These are phyloP conservation scores for Pachydiplax longipennis DNA, from an alignment of 2,888 invertebrate species.

Conservation along the genomic window DNA sequence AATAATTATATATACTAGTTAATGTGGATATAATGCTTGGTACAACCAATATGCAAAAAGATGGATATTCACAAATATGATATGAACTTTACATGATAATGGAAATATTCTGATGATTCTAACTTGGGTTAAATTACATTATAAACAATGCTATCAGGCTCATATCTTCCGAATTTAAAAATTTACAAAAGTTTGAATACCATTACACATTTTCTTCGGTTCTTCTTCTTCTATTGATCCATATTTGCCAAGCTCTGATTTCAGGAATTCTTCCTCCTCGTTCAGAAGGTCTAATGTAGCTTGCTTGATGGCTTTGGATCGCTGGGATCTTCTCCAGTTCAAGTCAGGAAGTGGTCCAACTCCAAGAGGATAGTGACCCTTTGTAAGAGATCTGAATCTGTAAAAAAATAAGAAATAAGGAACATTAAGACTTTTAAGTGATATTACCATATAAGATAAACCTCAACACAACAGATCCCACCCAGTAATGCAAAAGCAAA, in stretches of 20 bases:
- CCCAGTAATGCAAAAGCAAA: too few species aligned
- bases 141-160: neutral
- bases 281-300: neutral
- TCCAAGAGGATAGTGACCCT: neutral
- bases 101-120: neutral
- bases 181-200: neutral
- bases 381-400: neutral
- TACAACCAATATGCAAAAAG: too few species aligned
- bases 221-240: neutral
- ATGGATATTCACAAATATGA: too few species aligned
- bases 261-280: neutral
- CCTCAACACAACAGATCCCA: too few species aligned
- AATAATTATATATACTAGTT: too few species aligned
- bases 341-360: slow-evolving; percentile 11
- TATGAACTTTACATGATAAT: neutral
- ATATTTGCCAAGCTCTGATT: neutral
- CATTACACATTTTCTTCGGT: neutral
- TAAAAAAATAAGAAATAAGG: neutral
- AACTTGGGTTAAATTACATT: too few species aligned
- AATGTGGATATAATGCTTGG: too few species aligned
- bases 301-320: neutral
- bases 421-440: too few species aligned
- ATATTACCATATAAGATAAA: too few species aligned
- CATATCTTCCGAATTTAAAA: too few species aligned
- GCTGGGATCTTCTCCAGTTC: neutral